Evolutionary conservation across 2,797 vertebrate genomes (phyloP), one percentile per base, ranked within the genome.

Genomic region (Ptychobarbus kaznakovi): DNA sequence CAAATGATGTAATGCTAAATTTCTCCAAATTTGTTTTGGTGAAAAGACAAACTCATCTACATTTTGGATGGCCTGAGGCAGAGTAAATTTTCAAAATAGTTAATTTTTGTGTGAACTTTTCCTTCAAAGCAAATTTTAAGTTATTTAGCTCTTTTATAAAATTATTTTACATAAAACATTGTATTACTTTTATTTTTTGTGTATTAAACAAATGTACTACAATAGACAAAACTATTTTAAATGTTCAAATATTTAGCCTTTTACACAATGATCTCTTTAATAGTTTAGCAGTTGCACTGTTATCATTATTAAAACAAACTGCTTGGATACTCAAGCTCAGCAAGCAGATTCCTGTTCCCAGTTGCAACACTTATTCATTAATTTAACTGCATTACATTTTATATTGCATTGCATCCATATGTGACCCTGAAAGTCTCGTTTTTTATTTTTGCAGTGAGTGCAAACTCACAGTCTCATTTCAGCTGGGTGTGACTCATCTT

Each of bases 381-480:
- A 77, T 69, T 66, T 0, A 72, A 73, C 11, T 16, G 28, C 38
- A 16, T 13, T 25, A 25, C 11, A 61, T 12, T 61, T 61, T 25
- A 61, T 61, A 15, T 16, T 10, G 74, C 25, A 66, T 40, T 65
- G 58, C 58, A 61, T 61, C 75, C 53, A 42, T 11, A 32, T 40
- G 35, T 18, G 49, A 81, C 9, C 25, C n/a, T 44, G 49, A 49
- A 70, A 42, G 8, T 22, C 25, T 44, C 2, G 2, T n/a, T 20
- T 16, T 46, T 72, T 32, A 0, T 65, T 32, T 63, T 61, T 10
- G 84, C 18, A 28, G 35, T 72, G 61, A 49, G 58, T 66, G 40
- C 58, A 53, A 46, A 86, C 96, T 97, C 93, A 99, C 98, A 99
- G 96, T 89, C 97, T 94, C 89, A 99, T 95, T 94, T 99, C 98